These are phyloP conservation scores for Heliocidaris erythrogramma DNA, from an alignment of 35 echinoderm and acorn worm genomes.

Conservation along the genomic window DNA sequence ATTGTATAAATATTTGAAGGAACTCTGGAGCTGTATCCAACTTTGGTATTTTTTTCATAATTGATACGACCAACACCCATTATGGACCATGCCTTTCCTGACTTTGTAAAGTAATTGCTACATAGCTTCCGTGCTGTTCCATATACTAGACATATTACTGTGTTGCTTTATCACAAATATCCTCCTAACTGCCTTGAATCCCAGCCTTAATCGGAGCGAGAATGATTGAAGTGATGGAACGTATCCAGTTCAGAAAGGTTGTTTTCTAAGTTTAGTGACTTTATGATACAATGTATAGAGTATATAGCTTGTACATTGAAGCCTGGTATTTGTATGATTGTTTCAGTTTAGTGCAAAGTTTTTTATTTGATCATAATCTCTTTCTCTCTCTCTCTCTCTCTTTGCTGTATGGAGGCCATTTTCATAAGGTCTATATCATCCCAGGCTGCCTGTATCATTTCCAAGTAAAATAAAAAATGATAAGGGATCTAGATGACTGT, in stretches of 20 bases:
- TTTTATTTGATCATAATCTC: slow-evolving; percentile 1
- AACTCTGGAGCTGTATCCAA: not conserved
- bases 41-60: not conserved
- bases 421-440: not conserved
- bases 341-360: not conserved
- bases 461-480: not conserved
- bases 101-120: not conserved
- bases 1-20: not conserved
- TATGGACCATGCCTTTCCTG: not conserved
- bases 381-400: not conserved
- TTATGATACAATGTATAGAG: not conserved
- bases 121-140: too few relatives aligned
- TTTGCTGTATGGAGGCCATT: not conserved
- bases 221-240: not conserved
- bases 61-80: not conserved
- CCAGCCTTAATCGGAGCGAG: not conserved
- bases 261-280: not conserved
- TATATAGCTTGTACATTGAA: not conserved
- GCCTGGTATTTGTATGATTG: not conserved
- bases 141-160: too few relatives aligned
- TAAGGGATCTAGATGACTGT: not conserved
- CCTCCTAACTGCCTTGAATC: not conserved
- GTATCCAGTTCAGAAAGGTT: not conserved
- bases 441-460: slow-evolving; percentile 7
- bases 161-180: not conserved